Base-by-base conservation (phyloP, 1,140 invertebrate genomes). In the Drosophila eugracilis region DNA sequence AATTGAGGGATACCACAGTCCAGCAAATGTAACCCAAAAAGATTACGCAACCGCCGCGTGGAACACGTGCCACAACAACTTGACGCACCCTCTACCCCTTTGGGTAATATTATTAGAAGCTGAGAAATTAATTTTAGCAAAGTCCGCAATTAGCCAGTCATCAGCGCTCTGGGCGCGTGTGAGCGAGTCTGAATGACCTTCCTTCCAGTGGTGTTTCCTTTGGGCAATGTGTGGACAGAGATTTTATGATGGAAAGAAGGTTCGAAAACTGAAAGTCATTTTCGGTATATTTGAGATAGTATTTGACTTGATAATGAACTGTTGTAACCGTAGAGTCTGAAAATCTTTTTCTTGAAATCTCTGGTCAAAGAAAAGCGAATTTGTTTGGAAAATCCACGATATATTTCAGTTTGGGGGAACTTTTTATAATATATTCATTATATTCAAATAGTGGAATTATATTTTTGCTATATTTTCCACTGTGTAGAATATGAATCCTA, bases 111-210 rank as follows among this genome's bases (percentile, higher is more conserved):
- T 86, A 86, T 80, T 77, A 77, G 54, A 74, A 80, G 81, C 76
- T 80, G 75, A 71, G 37, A 85, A 85, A 86, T 86, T 85, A 85
- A 85, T 85, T 85, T 85, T 80, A 76, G 76, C 80, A 76, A 73
- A 85, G 72, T 75, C 75, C 55, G 72, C 81, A 85, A 85, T 85
- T 85, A 85, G 80, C 66, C 57, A 55, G 72, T 52, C 80, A 85
- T 69, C 75, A 85, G 52, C 28, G 41, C 30, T 59, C 12, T 42
- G 72, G 9, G 41, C 34, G 60, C 6, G 21, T 42, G 26, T n/a
- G 17, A 24, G 19, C 17, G 42, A 6, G 26, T 21, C 17, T 24
- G 44, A 34, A 42, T 36, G 42, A 19, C 49, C 37, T 22, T 30
- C 24, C 26, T 50, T 9, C 34, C 34, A 10, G 26, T 30, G 36